Evolutionary conservation across 2,888 invertebrate genomes (phyloP).

Genomic region (Eupeodes luniger): DNA sequence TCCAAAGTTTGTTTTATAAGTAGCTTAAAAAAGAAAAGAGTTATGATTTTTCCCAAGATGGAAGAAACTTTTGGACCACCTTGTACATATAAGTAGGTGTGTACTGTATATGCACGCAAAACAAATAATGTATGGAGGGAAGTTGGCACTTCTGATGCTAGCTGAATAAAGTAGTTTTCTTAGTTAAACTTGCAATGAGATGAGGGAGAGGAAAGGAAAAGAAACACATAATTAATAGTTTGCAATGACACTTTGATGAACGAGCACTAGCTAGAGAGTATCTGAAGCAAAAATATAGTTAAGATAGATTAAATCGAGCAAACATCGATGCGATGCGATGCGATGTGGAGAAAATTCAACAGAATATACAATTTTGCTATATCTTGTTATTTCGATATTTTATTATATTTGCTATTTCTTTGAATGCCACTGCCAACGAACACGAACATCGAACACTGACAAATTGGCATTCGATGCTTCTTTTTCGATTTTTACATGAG

Average conservation of each 20-base stretch:
- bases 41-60: too few relatives aligned
- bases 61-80: neutral
- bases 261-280: constrained; percentile 26
- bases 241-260: constrained; percentile 72
- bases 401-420: constrained; percentile 8
- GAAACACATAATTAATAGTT: constrained; percentile 67
- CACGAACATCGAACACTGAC: constrained; percentile 28
- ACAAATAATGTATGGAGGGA: neutral
- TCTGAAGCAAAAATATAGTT: neutral
- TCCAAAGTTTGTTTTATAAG: too few relatives aligned
- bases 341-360: constrained; percentile 47
- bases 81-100: too few relatives aligned
- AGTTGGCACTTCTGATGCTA: constrained; percentile 11
- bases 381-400: neutral
- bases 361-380: constrained; percentile 22
- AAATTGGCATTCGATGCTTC: constrained; percentile 51
- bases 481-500: constrained; percentile 49
- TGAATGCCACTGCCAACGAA: constrained; percentile 7
- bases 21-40: too few relatives aligned
- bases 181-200: constrained; percentile 42
- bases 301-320: constrained; percentile 69
- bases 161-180: constrained; percentile 21
- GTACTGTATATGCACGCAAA: neutral
- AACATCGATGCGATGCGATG: constrained; percentile 47
- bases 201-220: constrained; percentile 19